Evolutionary conservation across 1,140 invertebrate species (phyloP).

Genomic region (Zaprionus ghesquierei): DNA sequence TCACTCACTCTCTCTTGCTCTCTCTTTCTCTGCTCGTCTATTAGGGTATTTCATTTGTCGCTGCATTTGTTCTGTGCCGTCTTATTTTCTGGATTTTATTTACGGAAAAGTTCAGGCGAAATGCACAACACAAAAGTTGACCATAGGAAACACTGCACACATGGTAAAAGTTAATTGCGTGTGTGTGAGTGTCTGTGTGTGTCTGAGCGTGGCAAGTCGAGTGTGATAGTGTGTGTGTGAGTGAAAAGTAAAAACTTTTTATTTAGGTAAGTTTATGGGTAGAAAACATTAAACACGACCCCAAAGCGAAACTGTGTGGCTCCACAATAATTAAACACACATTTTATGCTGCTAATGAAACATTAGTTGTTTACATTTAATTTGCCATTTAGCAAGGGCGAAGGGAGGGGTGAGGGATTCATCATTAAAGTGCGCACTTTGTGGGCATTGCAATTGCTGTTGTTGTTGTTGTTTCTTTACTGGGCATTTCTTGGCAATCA

Average conservation of each 20-base stretch:
- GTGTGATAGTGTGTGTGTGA: slow-evolving; percentile 20
- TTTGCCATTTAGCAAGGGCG: slow-evolving; percentile 55
- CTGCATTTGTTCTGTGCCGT: not conserved
- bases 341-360: slow-evolving; percentile 80
- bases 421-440: slow-evolving; percentile 32
- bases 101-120: slow-evolving; percentile 72
- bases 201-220: slow-evolving; percentile 15
- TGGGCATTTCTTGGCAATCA: slow-evolving; percentile 61
- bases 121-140: slow-evolving; percentile 80
- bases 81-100: slow-evolving; percentile 57
- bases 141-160: slow-evolving; percentile 58
- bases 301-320: slow-evolving; percentile 42
- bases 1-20: too few relatives aligned
- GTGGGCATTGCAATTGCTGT: slow-evolving; percentile 26
- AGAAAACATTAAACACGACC: slow-evolving; percentile 49
- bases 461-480: too few relatives aligned
- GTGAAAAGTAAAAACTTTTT: slow-evolving; percentile 62
- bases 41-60: slow-evolving; percentile 9
- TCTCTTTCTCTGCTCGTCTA: not conserved
- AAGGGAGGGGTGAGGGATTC: not conserved
- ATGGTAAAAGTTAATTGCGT: slow-evolving; percentile 79
- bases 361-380: slow-evolving; percentile 81
- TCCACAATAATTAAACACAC: slow-evolving; percentile 74
- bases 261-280: slow-evolving; percentile 70
- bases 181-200: not conserved